Conservation (phyloP, 2,797 vertebrate genomes). For the Sciurus carolinensis region DNA sequence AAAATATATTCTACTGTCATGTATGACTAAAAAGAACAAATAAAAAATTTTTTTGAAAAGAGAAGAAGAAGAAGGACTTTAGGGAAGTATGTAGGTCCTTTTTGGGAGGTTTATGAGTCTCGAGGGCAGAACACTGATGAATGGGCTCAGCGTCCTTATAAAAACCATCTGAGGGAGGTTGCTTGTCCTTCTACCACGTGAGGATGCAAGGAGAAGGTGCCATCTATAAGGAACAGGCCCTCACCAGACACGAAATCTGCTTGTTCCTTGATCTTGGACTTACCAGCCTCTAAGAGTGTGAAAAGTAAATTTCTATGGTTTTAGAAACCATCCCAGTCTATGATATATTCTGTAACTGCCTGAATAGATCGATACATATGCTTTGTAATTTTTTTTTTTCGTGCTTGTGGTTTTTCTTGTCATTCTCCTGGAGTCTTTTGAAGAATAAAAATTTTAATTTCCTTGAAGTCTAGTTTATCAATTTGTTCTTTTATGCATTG, state of each 20-base stretch:
- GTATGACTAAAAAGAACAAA: no score
- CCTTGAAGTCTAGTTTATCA: not conserved
- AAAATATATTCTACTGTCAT: no score
- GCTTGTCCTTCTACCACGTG: not conserved
- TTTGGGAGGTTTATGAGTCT: not conserved
- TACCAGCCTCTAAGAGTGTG: not conserved
- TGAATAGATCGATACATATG: not conserved
- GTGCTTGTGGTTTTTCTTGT: not conserved
- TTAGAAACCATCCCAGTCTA: no score
- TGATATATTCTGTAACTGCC: no score
- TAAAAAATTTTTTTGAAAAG: no score
- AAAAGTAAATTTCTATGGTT: not conserved
- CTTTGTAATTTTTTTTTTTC: not conserved
- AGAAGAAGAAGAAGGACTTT: no score
- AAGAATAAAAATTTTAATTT: conserved; percentile 16
- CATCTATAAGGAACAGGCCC: no score
- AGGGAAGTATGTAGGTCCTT: not conserved
- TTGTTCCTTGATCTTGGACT: not conserved
- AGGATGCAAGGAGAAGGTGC: not conserved
- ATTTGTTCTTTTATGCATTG: not conserved
- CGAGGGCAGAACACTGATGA: not conserved
- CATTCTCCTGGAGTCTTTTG: not conserved
- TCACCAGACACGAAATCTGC: not conserved
- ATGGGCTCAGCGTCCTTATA: not conserved
- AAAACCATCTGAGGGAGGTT: not conserved